Percentiles rank a stretch among this genome's conserved stretches.
Evolutionary conservation across 1,140 invertebrate genomes (phyloP).

Genomic region (Leptopilina boulardi): DNA sequence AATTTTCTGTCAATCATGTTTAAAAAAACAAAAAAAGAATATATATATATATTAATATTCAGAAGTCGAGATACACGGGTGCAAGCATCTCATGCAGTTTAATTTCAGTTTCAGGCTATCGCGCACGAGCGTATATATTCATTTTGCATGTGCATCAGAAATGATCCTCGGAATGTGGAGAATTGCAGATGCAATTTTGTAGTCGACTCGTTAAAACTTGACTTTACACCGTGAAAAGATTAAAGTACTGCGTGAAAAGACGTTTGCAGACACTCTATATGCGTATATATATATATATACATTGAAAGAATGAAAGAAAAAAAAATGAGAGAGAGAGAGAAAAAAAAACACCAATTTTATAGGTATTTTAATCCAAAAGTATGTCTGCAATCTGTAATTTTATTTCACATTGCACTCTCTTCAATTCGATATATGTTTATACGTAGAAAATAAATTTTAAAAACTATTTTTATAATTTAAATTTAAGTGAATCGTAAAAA

Average conservation of each 20-base stretch:
- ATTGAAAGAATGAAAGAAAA: too few relatives aligned
- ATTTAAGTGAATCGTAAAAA: neutral
- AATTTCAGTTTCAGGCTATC: conserved; percentile 19
- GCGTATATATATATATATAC: too few relatives aligned
- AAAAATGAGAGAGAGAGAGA: too few relatives aligned
- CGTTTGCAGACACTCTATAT: conserved; percentile 1
- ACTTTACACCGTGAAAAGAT: conserved; percentile 28
- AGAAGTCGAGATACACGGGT: neutral
- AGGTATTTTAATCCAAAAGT: conserved; percentile 19
- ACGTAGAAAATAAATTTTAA: neutral
- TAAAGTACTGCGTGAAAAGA: conserved; percentile 31
- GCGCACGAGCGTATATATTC: too few relatives aligned
- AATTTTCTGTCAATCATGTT: neutral
- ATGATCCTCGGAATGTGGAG: conserved; percentile 29
- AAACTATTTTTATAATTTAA: neutral
- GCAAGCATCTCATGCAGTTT: conserved; percentile 18
- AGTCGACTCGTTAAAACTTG: conserved; percentile 29
- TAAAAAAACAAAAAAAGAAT: neutral
- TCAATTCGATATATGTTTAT: neutral
- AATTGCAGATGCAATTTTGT: conserved; percentile 28
- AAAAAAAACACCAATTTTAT: conserved; percentile 6
- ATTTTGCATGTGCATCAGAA: conserved; percentile 14
- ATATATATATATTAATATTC: conserved; percentile 12
- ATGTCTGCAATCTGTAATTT: conserved; percentile 19
- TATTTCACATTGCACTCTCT: conserved; percentile 8